A percentile compares a stretch with the other conserved stretches of the same genome.
phyloP scores from a whole-genome alignment of 1,140 invertebrate species.

The Samia ricini region DNA sequence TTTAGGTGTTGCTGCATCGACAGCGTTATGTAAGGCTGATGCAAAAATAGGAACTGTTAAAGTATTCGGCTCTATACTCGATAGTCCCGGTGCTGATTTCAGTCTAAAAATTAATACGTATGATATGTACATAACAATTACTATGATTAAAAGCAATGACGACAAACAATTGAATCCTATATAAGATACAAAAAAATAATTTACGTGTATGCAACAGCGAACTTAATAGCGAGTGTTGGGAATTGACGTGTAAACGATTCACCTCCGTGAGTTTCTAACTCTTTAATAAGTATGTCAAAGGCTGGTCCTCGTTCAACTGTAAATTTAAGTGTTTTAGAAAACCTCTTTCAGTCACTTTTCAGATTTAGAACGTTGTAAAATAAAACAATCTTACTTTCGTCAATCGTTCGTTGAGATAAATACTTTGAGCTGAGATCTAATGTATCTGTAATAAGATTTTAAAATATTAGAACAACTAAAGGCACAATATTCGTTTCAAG shows the following conservation, averaged over 20 bases:
- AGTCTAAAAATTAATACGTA: constrained; percentile 30
- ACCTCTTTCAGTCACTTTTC: not conserved
- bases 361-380: not conserved
- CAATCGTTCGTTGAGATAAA: constrained; percentile 48
- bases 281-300: constrained; percentile 42
- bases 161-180: too few species aligned
- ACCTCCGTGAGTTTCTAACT: constrained; percentile 28
- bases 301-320: constrained; percentile 51
- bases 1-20: constrained; percentile 41
- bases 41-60: constrained; percentile 35
- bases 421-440: constrained; percentile 54
- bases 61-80: constrained; percentile 31
- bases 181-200: constrained; percentile 7
- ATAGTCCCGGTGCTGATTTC: constrained; percentile 47
- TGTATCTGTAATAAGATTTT: constrained; percentile 39
- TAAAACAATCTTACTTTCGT: constrained; percentile 47
- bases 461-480: not conserved
- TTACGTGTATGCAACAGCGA: constrained; percentile 41
- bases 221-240: constrained; percentile 29
- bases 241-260: constrained; percentile 40
- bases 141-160: too few species aligned
- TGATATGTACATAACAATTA: too few species aligned
- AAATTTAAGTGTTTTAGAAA: constrained; percentile 13
- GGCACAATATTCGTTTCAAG: not conserved
- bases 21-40: constrained; percentile 38